Percentiles rank a stretch among this genome's conserved stretches.
Evolutionary conservation across 2,888 invertebrate species (phyloP).

Genomic region (Nycteola revayana): DNA sequence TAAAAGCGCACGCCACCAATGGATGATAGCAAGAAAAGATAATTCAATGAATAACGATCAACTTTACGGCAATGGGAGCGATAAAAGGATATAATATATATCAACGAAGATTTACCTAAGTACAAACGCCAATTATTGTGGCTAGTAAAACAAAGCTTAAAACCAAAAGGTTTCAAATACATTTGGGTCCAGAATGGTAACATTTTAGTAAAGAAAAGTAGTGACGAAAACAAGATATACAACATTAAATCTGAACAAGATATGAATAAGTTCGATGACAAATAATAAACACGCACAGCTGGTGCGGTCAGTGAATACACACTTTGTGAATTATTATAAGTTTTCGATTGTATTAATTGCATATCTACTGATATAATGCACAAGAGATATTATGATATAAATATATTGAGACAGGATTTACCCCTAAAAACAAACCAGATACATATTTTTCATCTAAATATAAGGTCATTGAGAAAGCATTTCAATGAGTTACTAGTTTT

Average conservation of each 20-base stretch:
- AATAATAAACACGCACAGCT: background rate
- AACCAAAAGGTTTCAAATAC: constrained; percentile 5
- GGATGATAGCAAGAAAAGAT: constrained; percentile 1
- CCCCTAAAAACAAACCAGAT: background rate
- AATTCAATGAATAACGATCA: constrained; percentile 1
- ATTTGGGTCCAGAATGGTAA: constrained; percentile 15
- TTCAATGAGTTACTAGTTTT: background rate
- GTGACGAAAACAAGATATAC: constrained; percentile 11
- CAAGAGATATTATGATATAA: background rate
- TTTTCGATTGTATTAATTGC: background rate
- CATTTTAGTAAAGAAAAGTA: constrained; percentile 12
- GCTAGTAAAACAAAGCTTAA: constrained; percentile 1
- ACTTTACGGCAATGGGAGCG: constrained; percentile 1
- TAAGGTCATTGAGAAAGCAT: background rate
- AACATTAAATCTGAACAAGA: constrained; percentile 5
- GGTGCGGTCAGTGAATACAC: background rate
- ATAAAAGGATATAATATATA: constrained; percentile 1
- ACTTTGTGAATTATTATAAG: background rate
- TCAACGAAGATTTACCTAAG: constrained; percentile 4
- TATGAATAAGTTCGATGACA: background rate
- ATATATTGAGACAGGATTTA: background rate
- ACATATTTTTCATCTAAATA: background rate
- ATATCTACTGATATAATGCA: background rate
- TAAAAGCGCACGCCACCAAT: constrained; percentile 1
- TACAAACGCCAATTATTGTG: constrained; percentile 2